Conservation (phyloP, 2,113 vertebrate genomes). For the Dromiciops gliroides region DNA sequence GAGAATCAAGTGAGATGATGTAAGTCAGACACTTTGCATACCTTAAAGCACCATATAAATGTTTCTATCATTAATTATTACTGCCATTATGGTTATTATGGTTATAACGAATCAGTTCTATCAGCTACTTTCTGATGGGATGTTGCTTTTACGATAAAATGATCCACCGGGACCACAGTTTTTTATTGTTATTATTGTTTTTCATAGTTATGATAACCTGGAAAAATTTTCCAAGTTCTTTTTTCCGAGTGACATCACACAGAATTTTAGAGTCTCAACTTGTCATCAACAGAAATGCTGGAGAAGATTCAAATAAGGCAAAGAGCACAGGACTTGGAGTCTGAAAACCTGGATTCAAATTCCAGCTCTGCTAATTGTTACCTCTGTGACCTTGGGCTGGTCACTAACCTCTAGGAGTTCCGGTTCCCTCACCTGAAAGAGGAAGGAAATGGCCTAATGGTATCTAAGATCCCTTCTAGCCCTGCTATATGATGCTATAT, state of each 20-base stretch:
- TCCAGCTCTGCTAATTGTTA: background rate
- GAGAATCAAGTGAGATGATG: background rate
- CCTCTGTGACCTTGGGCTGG: background rate
- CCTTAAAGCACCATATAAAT: background rate
- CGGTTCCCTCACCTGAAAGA: background rate
- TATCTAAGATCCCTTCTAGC: background rate
- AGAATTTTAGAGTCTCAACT: background rate
- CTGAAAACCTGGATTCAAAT: background rate
- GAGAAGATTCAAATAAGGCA: background rate
- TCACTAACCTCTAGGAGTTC: background rate
- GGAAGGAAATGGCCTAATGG: background rate
- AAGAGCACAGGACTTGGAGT: background rate
- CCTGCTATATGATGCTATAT: background rate
- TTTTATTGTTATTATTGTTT: background rate
- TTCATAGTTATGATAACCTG: background rate
- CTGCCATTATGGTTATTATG: background rate
- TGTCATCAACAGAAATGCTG: background rate
- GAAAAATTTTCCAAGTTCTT: background rate
- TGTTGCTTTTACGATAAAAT: background rate
- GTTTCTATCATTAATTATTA: background rate
- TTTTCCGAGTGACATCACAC: background rate
- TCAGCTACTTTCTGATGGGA: background rate
- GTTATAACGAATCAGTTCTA: background rate
- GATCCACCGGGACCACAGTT: background rate
- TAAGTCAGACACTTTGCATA: background rate